Evolutionary conservation across 2,888 invertebrate genomes (phyloP).

Genomic region (Lycia hirtaria): DNA sequence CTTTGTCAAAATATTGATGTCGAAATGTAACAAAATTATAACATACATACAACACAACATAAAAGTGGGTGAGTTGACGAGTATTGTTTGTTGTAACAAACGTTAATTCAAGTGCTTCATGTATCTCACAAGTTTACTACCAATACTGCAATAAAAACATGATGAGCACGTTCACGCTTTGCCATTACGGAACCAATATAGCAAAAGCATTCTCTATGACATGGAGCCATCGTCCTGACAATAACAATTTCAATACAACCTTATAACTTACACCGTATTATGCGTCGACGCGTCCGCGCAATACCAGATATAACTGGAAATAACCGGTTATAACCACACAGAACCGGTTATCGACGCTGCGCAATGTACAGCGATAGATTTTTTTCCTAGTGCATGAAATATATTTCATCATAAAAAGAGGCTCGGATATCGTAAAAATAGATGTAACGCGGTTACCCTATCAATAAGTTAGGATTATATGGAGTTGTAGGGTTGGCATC

Average conservation of each 20-base stretch:
- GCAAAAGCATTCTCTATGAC: slow-evolving; percentile 50
- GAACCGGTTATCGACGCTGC: slow-evolving; percentile 69
- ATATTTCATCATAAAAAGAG: slow-evolving; percentile 77
- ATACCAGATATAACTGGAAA: slow-evolving; percentile 58
- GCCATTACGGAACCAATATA: slow-evolving; percentile 44
- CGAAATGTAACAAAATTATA: neutral
- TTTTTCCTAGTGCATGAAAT: slow-evolving; percentile 77
- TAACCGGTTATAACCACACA: slow-evolving; percentile 26
- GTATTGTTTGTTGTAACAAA: neutral
- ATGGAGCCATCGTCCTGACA: slow-evolving; percentile 34
- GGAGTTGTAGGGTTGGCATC: slow-evolving; percentile 30
- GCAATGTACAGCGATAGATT: slow-evolving; percentile 69
- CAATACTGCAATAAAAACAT: slow-evolving; percentile 12
- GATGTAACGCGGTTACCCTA: slow-evolving; percentile 71
- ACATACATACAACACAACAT: too few relatives aligned
- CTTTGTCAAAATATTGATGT: neutral
- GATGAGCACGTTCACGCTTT: slow-evolving; percentile 20
- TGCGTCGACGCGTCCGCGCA: slow-evolving; percentile 51
- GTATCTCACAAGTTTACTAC: slow-evolving; percentile 19
- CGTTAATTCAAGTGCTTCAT: neutral
- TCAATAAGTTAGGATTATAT: slow-evolving; percentile 82
- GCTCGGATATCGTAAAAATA: slow-evolving; percentile 78
- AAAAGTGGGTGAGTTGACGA: neutral
- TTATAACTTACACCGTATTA: slow-evolving; percentile 36
- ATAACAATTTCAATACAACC: slow-evolving; percentile 48